Conservation (phyloP, 2,113 vertebrate genomes). For the Lagenorhynchus albirostris region DNA sequence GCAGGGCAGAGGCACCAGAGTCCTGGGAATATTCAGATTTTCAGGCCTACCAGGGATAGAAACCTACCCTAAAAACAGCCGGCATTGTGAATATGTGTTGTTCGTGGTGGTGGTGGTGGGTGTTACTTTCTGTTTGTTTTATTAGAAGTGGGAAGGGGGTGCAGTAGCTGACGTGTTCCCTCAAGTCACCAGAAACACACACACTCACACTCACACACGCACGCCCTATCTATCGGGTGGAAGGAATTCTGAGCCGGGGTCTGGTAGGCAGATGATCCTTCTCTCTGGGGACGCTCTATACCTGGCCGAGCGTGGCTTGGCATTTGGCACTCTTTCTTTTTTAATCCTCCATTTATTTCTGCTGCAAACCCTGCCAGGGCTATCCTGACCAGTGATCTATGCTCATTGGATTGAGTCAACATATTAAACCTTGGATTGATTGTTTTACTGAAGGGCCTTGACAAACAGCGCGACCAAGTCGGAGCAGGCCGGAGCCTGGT, state of each 20-base stretch:
- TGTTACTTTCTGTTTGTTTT: neutral
- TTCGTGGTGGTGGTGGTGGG: accelerated
- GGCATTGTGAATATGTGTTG: neutral
- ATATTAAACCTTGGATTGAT: slow-evolving; percentile 71
- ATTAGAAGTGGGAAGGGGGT: neutral
- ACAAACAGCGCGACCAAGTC: slow-evolving; percentile 46
- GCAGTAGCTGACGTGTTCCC: neutral
- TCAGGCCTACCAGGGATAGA: neutral
- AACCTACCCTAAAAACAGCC: neutral
- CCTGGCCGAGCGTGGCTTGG: neutral
- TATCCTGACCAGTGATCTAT: slow-evolving; percentile 50
- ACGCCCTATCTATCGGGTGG: neutral
- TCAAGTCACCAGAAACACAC: neutral
- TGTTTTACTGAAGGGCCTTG: slow-evolving; percentile 66
- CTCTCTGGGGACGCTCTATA: neutral
- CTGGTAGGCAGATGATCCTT: neutral
- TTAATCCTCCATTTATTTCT: slow-evolving; percentile 18
- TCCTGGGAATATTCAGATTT: neutral
- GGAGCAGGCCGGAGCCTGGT: neutral
- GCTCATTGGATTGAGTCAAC: slow-evolving; percentile 65
- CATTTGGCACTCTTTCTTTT: neutral
- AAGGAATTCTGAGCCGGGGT: neutral
- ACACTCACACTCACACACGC: too few species aligned
- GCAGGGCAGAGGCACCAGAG: too few species aligned
- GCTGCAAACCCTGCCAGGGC: neutral